Base-by-base conservation (phyloP, 2,797 vertebrate genomes). In the Peromyscus melanophrys region DNA sequence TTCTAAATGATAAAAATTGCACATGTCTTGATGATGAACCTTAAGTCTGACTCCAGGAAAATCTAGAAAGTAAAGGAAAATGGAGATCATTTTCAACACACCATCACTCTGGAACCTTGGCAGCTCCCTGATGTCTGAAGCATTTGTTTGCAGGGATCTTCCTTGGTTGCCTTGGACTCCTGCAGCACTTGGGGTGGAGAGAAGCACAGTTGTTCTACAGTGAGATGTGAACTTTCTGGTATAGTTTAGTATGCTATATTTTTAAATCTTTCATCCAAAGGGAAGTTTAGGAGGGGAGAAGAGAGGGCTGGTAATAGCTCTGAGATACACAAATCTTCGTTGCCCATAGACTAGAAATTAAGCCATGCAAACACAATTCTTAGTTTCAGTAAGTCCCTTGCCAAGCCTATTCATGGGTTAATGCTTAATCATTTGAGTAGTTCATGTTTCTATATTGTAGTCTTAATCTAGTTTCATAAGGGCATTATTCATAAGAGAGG, bases 251-350 rank as follows among this genome's bases (percentile, higher is more conserved):
- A 49, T 14, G 46, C 34, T 89, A 37, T n/a, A 37, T 55, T 89
- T 81, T 87, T 31, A 92, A 57, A 46, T 86, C 78, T 95, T 76
- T 84, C 31, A 75, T 80, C 92, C 85, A 81, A 85, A 85, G n/a
- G 84, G 52, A 90, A 27, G 78, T 93, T 96, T 97, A 92, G 69
- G 52, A 85, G 40, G 37, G 8, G 61, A 89, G 69, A 94, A 82
- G 85, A 80, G 17, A 77, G 89, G 23, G 2, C 71, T 82, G 57
- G 19, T 63, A 73, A 69, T 65, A 52, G 19, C 29, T 75, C 8
- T 87, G 73, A 95, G 55, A 96, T 55, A 29, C 25, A 85, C 90
- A 96, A 73, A 4, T 4, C 14, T 65, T 77, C 55, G 67, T 49
- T 93, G 49, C 84, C 77, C 31, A 69, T 85, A 81, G 27, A 89